Base-by-base conservation (phyloP, 2,797 vertebrate species). In the Perodicticus potto region DNA sequence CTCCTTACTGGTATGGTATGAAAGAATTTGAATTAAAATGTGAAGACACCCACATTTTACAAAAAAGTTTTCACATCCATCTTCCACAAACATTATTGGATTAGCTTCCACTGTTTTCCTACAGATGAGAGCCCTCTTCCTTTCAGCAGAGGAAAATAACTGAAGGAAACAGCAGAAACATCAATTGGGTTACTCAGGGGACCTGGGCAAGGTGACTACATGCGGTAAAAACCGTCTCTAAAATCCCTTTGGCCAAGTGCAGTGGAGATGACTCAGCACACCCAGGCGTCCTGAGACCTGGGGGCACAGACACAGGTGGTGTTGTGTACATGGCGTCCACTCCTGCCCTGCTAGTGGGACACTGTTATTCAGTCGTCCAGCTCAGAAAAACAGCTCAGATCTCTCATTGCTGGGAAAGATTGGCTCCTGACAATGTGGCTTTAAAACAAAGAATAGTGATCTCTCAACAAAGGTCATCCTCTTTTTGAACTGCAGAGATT, bases 401-500 rank as follows among this genome's bases (percentile, higher is more conserved):
- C 27, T 14, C 45, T 37, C 45, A 27, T 70, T 37, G 34, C 67
- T 14, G 9, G 27, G 13, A 59, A 67, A 32, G 17, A 57, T 34
- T 69, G 25, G 23, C 11, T 65, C 29, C 55, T 65, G 77, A 70
- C 27, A 72, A 57, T 8, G 13, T 32, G 37, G 32, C 43, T 43
- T 93, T 81, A 69, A 85, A 88, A 45, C 84, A 82, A 82, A 78
- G 85, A 63, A 32, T 20, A 37, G 49, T 19, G 32, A 89, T 76
- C 45, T 76, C 43, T 69, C 53, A 57, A 80, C 65, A 43, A 32
- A 29, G 29, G 69, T 59, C 85, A 29, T 78, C 27, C 25, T 95
- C 49, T 53, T 80, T 91, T 45, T 81, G 53, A 89, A 63, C 16
- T 65, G n/a, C 40, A 91, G 32, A 80, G 76, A 93, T 40, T 40